Evolutionary conservation across 2,797 vertebrate genomes (phyloP), one percentile per base, ranked within the genome.

Genomic region (Chelon auratus): DNA sequence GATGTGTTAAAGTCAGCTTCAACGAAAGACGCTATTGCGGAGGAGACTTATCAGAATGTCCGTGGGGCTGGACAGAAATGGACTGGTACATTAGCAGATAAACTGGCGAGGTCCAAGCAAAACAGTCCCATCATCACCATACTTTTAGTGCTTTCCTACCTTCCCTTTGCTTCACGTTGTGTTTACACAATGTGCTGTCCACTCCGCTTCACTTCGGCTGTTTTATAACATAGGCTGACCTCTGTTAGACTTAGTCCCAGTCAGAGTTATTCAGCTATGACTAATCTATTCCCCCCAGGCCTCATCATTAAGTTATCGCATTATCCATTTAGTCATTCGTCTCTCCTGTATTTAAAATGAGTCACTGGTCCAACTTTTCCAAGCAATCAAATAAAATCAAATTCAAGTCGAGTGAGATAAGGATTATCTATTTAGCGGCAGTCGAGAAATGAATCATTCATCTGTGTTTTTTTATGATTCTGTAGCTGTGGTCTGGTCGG

Each of bases 251-350:
- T 68, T 81, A 54, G 79, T 77, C 60, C 39, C 63, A 62, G 33
- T 54, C 50, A 9, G 24, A 65, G 63, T 45, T 40, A 36, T 72
- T 84, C 73, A 55, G 39, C 57, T 74, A 42, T 30, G 39, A 56
- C 60, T 58, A 74, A 70, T 75, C 18, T 68, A 15, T 65, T 77
- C 64, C 56, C 59, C 14, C 17, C 12, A 40, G 68, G 18, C 60
- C 58, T 75, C 62, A 72, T 80, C 36, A 69, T 77, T 51, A 63
- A 59, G 50, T 62, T 60, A 70, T 78, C 53, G 59, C 60, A 48
- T 72, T 71, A 82, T 77, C 59, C 26, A 59, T 64, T 72, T 40
- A 61, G 51, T 42, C 45, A 37, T 71, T 71, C 40, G 39, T 75
- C 61, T 55, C 7, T 10, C 50, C 48, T 53, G 37, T 42, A 15